Evolutionary conservation across 1,140 invertebrate species (phyloP).

Genomic region (Scaptodrosophila lebanonensis): DNA sequence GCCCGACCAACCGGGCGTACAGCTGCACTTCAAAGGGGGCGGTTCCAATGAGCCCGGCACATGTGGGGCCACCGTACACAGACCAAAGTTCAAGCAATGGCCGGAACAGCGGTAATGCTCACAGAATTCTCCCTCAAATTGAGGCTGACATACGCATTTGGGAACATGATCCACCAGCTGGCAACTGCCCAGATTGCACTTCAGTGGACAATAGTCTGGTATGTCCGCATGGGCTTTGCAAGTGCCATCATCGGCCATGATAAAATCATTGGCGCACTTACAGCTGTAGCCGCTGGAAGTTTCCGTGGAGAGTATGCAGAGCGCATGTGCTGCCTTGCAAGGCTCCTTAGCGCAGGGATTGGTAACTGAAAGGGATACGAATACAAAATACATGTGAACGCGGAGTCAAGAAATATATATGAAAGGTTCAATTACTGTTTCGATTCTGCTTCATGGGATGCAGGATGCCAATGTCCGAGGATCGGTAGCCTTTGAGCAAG

Average conservation of each 20-base stretch:
- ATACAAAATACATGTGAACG: neutral
- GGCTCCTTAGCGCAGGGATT: slow-evolving; percentile 78
- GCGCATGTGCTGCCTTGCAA: slow-evolving; percentile 79
- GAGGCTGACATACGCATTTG: slow-evolving; percentile 80
- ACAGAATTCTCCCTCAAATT: slow-evolving; percentile 81
- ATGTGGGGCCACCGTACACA: slow-evolving; percentile 78
- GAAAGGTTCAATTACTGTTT: slow-evolving; percentile 77
- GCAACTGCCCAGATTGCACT: slow-evolving; percentile 80
- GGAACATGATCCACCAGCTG: slow-evolving; percentile 76
- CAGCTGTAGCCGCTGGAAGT: slow-evolving; percentile 78
- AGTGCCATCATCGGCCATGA: slow-evolving; percentile 56
- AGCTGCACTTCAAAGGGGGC: slow-evolving; percentile 79
- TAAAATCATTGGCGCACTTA: slow-evolving; percentile 82
- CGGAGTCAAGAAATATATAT: no score
- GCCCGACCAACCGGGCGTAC: slow-evolving; percentile 82
- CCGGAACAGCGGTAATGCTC: slow-evolving; percentile 82
- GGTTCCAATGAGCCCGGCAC: slow-evolving; percentile 49
- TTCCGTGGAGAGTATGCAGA: slow-evolving; percentile 80
- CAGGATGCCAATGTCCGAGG: slow-evolving; percentile 83
- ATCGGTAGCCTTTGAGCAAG: slow-evolving; percentile 80
- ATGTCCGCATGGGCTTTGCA: slow-evolving; percentile 61
- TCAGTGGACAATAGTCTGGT: slow-evolving; percentile 73
- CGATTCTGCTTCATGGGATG: slow-evolving; percentile 82
- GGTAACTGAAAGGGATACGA: slow-evolving; percentile 50
- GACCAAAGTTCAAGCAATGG: slow-evolving; percentile 82